These are phyloP conservation scores for Blastobasis lacticolella DNA, from an alignment of 2,888 invertebrate species.

Conservation along the genomic window DNA sequence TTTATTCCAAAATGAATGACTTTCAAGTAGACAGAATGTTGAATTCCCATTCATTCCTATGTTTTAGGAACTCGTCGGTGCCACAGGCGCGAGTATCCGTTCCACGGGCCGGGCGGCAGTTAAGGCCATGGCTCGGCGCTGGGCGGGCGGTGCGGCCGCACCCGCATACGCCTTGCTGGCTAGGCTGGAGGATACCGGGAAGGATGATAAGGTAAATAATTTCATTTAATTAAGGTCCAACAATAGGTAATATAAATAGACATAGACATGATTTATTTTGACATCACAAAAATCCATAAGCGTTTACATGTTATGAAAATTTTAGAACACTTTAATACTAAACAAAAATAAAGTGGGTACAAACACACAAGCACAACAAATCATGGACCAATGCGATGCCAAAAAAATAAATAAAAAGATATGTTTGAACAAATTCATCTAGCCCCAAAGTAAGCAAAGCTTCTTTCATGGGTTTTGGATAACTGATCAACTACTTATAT, in stretches of 20 bases:
- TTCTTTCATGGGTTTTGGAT: neutral
- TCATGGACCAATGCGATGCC: too few species aligned
- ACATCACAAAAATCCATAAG: too few species aligned
- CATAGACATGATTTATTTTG: too few species aligned
- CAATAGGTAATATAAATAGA: neutral
- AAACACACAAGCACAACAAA: too few species aligned
- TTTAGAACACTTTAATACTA: too few species aligned
- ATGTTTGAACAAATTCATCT: neutral
- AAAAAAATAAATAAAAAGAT: too few species aligned
- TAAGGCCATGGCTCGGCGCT: constrained; percentile 15
- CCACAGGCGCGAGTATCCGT: constrained; percentile 17
- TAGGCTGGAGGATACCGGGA: constrained; percentile 19
- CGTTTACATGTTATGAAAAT: too few species aligned
- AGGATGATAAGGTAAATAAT: neutral
- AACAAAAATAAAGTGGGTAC: too few species aligned
- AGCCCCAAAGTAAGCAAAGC: neutral
- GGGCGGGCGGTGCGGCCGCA: constrained; percentile 11
- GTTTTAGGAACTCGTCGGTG: constrained; percentile 6
- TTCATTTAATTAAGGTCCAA: too few species aligned
- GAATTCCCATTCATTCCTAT: neutral
- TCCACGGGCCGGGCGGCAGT: constrained; percentile 24
- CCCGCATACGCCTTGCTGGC: constrained; percentile 18
- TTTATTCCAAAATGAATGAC: too few species aligned
- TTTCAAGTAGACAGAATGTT: too few species aligned
- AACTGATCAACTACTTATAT: neutral